Base-by-base conservation (phyloP, 2,113 vertebrate genomes). In the Gadus chalcogrammus region DNA sequence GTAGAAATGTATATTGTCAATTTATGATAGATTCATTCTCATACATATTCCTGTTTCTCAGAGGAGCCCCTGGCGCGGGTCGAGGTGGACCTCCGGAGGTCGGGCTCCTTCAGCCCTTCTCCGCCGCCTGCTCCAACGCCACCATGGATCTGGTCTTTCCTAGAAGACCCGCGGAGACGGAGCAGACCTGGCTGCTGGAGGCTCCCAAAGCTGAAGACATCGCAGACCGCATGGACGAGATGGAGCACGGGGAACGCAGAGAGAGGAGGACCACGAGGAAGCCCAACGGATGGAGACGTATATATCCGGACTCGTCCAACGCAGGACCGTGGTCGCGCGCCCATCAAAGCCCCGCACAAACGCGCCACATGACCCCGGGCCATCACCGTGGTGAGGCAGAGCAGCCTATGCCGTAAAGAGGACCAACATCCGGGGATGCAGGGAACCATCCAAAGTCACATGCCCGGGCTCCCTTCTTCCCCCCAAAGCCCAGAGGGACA, bases 301-400 rank as follows among this genome's bases (percentile, higher is more conserved):
- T 79, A 95, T 95, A 78, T 82, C 90, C 13, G 90, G 91, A 31
- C 84, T 95, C 52, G 88, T 95, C 75, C 93, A 94, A 56, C 91
- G 92, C 1, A 86, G 91, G 66, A 88, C 86, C 59, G 67, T 86
- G 38, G 86, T 90, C 12, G 83, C 84, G 0, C 85, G 93, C 13
- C 85, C 90, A 22, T 87, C 86, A 53, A 94, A 93, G 72, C 93
- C 93, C 9, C 91, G 92, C 53, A 93, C 93, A 1, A 93, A 90
- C 61, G 84, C 92, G 28, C 80, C 81, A 24, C 80, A 88, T 0
- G 91, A 93, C 17, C 16, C 63, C 77, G 88, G 73, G 89, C 72
- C 61, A 68, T 74, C 9, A 69, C 42, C 64, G 80, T 90, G 71
- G 79, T 71, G 60, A 53, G 91, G 68, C 93, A 94, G 82, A 92